These are phyloP conservation scores for Sarcophaga carnaria DNA, from an alignment of 2,888 invertebrate species.

Conservation along the genomic window DNA sequence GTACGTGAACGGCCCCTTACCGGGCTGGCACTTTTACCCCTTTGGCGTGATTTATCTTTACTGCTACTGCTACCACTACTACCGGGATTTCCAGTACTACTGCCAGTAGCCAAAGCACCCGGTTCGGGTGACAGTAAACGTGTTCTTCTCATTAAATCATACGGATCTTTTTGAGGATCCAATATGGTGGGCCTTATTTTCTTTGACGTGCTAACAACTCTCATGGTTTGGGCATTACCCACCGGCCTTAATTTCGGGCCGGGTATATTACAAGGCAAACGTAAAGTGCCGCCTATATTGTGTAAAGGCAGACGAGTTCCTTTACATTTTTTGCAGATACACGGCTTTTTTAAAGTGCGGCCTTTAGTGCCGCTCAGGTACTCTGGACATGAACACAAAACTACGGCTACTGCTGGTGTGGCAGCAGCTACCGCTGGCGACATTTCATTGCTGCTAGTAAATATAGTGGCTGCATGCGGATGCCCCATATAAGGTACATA, in stretches of 20 bases:
- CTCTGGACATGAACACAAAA: slow-evolving; percentile 91
- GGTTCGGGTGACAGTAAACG: slow-evolving; percentile 86
- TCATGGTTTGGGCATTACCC: slow-evolving; percentile 86
- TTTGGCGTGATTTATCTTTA: slow-evolving; percentile 77
- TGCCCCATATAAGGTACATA: slow-evolving; percentile 73
- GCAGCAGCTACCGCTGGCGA: slow-evolving; percentile 83
- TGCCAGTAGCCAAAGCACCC: slow-evolving; percentile 48
- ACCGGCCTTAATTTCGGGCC: slow-evolving; percentile 74
- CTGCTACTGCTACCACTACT: slow-evolving; percentile 64
- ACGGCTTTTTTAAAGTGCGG: slow-evolving; percentile 88
- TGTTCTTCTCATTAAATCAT: slow-evolving; percentile 91
- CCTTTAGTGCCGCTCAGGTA: slow-evolving; percentile 90
- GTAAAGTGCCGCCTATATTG: slow-evolving; percentile 87
- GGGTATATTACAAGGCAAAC: slow-evolving; percentile 80
- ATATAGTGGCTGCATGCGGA: slow-evolving; percentile 76
- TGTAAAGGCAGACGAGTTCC: slow-evolving; percentile 89
- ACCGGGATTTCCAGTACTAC: slow-evolving; percentile 56
- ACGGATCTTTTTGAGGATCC: slow-evolving; percentile 88
- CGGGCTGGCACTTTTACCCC: slow-evolving; percentile 84
- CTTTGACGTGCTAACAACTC: slow-evolving; percentile 82
- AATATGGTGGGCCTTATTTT: slow-evolving; percentile 86
- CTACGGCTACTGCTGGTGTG: slow-evolving; percentile 83
- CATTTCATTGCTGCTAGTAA: slow-evolving; percentile 74
- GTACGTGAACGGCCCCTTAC: slow-evolving; percentile 84
- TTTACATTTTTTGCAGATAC: slow-evolving; percentile 92